phyloP scores from a whole-genome alignment of 2,797 vertebrate species.

The Micromesistius poutassou region DNA sequence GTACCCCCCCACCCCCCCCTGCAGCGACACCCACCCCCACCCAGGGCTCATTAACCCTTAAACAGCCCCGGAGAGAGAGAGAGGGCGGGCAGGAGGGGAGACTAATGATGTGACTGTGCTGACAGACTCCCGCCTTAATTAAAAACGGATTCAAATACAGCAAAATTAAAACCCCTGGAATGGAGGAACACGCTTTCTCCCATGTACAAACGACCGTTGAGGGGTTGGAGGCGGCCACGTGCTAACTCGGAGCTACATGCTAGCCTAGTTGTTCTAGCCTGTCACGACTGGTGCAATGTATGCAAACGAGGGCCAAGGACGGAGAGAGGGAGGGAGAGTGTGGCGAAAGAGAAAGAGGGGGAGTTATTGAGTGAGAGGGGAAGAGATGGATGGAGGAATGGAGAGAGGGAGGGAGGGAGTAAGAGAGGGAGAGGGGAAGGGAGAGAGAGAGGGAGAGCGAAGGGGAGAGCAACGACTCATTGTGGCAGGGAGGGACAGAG shows the following conservation, averaged over 20 bases:
- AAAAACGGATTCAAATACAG: slow-evolving; percentile 71
- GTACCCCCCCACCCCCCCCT: slow-evolving; percentile 47
- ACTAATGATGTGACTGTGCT: slow-evolving; percentile 81
- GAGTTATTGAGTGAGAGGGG: too few relatives aligned
- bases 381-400: too few relatives aligned
- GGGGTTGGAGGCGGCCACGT: too few relatives aligned
- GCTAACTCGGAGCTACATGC: neutral
- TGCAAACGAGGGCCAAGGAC: neutral
- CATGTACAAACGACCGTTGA: neutral
- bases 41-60: slow-evolving; percentile 99
- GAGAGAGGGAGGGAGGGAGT: too few relatives aligned
- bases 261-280: too few relatives aligned
- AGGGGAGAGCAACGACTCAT: too few relatives aligned
- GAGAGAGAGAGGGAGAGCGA: too few relatives aligned
- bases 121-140: slow-evolving; percentile 79
- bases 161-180: neutral
- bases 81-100: slow-evolving; percentile 84
- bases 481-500: too few relatives aligned
- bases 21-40: slow-evolving; percentile 64
- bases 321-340: neutral
- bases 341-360: too few relatives aligned
- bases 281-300: too few relatives aligned
- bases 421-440: too few relatives aligned
- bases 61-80: slow-evolving; percentile 95
- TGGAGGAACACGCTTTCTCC: neutral